These are phyloP conservation scores for Tenebrio molitor DNA, from an alignment of 1,140 invertebrate genomes.

Conservation along the genomic window DNA sequence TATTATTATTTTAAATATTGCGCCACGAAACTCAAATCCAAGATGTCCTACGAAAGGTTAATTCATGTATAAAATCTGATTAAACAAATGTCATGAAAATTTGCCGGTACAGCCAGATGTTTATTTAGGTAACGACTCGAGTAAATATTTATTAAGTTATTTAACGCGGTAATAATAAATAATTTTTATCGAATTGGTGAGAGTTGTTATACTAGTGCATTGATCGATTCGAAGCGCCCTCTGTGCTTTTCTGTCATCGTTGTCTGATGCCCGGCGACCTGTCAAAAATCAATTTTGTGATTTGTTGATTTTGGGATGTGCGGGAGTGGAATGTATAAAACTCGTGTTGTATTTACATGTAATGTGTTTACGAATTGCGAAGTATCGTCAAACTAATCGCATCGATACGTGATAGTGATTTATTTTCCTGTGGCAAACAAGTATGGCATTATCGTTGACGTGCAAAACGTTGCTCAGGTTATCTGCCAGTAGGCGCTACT, in stretches of 20 bases:
- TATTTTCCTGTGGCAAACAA: slow-evolving; percentile 14
- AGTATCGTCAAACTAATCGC: background rate
- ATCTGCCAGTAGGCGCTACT: slow-evolving; percentile 46
- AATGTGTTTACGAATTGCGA: background rate
- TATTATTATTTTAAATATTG: no score
- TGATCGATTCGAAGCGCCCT: background rate
- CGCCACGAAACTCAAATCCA: no score
- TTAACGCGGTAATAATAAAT: background rate
- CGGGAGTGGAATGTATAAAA: background rate
- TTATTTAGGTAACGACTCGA: no score
- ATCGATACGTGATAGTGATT: background rate
- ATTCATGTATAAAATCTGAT: no score
- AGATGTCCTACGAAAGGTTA: no score
- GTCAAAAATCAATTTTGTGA: slow-evolving; percentile 50
- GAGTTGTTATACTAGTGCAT: no score
- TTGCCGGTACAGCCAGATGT: no score
- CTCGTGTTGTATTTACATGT: background rate
- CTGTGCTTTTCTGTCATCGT: background rate
- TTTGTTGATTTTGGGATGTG: slow-evolving; percentile 44
- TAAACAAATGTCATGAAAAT: no score
- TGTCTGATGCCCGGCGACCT: slow-evolving; percentile 18
- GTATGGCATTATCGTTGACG: slow-evolving; percentile 51
- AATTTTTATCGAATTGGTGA: background rate
- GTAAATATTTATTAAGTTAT: no score
- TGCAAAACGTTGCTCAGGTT: slow-evolving; percentile 54